Conservation (phyloP, 2,888 invertebrate genomes). For the Charanyca ferruginea region DNA sequence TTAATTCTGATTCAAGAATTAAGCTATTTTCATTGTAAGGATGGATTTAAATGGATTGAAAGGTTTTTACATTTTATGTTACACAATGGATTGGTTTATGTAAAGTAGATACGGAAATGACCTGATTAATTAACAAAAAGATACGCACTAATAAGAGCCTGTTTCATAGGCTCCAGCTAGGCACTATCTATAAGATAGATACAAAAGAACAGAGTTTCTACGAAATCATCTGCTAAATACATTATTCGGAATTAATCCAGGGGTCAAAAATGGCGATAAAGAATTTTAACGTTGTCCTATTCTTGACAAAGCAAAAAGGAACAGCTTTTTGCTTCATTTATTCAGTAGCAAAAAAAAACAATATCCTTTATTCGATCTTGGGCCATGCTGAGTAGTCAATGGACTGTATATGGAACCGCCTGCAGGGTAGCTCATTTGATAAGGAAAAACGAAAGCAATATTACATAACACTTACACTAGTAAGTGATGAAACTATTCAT, state of each 20-base stretch:
- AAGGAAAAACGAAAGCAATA: conserved; percentile 52
- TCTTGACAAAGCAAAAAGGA: conserved; percentile 7
- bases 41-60: conserved; percentile 39
- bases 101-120: neutral
- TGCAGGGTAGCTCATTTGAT: conserved; percentile 41
- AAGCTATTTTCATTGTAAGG: conserved; percentile 43
- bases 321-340: conserved; percentile 19
- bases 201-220: too few relatives aligned
- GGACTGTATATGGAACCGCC: conserved; percentile 39
- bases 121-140: conserved; percentile 10
- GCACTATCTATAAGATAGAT: too few relatives aligned
- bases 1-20: conserved; percentile 55
- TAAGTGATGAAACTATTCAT: too few relatives aligned
- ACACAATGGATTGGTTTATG: conserved; percentile 17
- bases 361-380: conserved; percentile 48
- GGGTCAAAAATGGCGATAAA: neutral
- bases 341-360: conserved; percentile 23
- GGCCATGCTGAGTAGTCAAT: conserved; percentile 47
- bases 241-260: neutral
- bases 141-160: neutral
- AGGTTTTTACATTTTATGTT: conserved; percentile 38
- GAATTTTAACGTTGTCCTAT: neutral
- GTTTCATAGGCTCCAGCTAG: neutral
- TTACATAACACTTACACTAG: conserved; percentile 49
- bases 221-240: neutral